These are phyloP conservation scores for Nomada fucata DNA, from an alignment of 2,888 invertebrate species.

Conservation along the genomic window DNA sequence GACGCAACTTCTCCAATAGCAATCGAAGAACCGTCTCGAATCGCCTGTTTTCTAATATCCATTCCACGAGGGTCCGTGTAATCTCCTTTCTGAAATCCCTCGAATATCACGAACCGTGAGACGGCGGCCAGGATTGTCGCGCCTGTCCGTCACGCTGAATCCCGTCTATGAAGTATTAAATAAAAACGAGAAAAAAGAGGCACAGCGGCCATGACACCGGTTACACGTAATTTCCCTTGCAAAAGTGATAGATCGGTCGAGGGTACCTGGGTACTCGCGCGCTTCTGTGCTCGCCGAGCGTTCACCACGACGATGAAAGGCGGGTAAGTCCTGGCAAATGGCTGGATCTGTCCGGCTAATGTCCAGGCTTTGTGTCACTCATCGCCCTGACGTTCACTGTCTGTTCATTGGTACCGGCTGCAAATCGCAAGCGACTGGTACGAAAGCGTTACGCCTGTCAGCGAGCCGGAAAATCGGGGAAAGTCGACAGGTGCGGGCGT, in stretches of 20 bases:
- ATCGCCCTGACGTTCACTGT: conserved; percentile 49
- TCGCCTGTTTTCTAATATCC: conserved; percentile 3
- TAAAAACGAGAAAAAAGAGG: conserved; percentile 7
- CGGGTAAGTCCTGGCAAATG: conserved; percentile 69
- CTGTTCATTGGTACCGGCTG: conserved; percentile 48
- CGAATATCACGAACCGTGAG: conserved; percentile 32
- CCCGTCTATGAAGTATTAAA: conserved; percentile 26
- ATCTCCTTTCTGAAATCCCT: not conserved
- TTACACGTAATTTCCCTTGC: conserved; percentile 60
- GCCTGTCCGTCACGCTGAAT: conserved; percentile 42
- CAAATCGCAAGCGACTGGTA: conserved; percentile 47
- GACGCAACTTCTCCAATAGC: not conserved
- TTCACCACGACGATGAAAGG: conserved; percentile 58
- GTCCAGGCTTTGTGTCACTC: conserved; percentile 71
- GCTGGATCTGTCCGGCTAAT: conserved; percentile 70
- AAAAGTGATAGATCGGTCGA: conserved; percentile 69
- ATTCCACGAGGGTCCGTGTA: conserved; percentile 21
- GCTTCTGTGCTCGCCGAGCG: conserved; percentile 37
- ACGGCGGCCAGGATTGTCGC: conserved; percentile 35
- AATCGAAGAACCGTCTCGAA: not conserved
- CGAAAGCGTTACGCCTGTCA: conserved; percentile 39
- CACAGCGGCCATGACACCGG: conserved; percentile 42
- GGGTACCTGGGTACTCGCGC: conserved; percentile 31
- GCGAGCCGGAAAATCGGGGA: conserved; percentile 29
- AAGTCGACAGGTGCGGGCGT: conserved; percentile 40